Percentiles rank a stretch among this genome's conserved stretches.
phyloP scores from a whole-genome alignment of 2,797 vertebrate genomes.

The Hemitrygon akajei region DNA sequence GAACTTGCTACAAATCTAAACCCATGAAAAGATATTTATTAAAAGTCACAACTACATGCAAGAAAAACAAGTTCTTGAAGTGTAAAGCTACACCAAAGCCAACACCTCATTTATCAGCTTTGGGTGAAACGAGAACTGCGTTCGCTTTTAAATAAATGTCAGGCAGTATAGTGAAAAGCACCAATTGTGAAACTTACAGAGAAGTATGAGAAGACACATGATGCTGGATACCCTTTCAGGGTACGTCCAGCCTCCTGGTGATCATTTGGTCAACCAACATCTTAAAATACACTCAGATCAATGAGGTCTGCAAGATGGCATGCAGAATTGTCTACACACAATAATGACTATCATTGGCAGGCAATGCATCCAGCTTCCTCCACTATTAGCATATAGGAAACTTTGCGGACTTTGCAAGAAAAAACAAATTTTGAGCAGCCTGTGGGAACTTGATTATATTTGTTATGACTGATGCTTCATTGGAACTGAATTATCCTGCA shows the following conservation, averaged over 20 bases:
- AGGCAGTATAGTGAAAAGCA: not conserved
- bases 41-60: not conserved
- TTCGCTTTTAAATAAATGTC: slow-evolving; percentile 5
- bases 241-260: not conserved
- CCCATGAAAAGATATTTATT: not conserved
- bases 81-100: not conserved
- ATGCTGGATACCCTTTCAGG: not conserved
- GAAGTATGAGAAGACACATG: not conserved
- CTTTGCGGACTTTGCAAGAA: no score
- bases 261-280: not conserved
- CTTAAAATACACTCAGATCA: not conserved
- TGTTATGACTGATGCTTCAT: no score
- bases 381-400: no score
- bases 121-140: not conserved
- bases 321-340: not conserved
- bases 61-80: not conserved
- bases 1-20: not conserved
- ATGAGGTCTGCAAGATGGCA: not conserved
- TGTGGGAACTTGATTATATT: no score
- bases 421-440: no score
- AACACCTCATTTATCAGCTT: slow-evolving; percentile 14
- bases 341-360: not conserved
- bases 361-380: no score
- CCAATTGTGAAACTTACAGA: not conserved
- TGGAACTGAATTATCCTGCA: no score